A percentile compares a stretch with the other conserved stretches of the same genome.
phyloP scores from a whole-genome alignment of 2,888 invertebrate species.

The Calameuta filiformis region DNA sequence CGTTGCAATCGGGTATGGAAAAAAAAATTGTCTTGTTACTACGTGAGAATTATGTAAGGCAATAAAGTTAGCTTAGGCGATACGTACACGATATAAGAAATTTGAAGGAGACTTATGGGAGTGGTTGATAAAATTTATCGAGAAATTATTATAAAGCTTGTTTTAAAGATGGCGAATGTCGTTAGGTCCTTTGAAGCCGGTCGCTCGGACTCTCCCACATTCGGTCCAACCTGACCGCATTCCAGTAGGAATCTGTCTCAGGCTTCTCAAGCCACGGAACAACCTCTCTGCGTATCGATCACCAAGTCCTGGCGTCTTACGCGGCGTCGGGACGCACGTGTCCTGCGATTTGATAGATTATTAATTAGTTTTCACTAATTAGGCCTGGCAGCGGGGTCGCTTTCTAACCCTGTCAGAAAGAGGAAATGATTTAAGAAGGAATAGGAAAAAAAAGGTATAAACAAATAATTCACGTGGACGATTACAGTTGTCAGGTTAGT shows the following conservation, averaged over 20 bases:
- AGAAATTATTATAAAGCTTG: not conserved
- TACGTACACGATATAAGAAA: not conserved
- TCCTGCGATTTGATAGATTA: not conserved
- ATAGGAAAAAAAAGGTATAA: not conserved
- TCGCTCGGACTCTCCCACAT: constrained; percentile 40
- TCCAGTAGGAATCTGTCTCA: constrained; percentile 48
- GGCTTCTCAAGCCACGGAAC: constrained; percentile 18
- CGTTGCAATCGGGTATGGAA: not conserved
- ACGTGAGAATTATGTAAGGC: not conserved
- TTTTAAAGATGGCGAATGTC: constrained; percentile 11
- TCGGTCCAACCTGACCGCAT: constrained; percentile 53
- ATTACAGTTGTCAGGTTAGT: not conserved
- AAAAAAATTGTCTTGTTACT: not conserved
- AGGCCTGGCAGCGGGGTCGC: not conserved
- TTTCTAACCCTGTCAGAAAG: not conserved
- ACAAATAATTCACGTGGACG: not conserved
- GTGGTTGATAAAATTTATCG: not conserved
- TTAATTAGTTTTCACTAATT: not conserved
- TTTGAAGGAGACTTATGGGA: not conserved
- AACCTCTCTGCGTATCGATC: not conserved
- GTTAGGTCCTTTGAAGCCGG: constrained; percentile 8
- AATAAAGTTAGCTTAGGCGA: not conserved
- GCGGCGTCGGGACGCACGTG: not conserved
- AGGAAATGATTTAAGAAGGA: not conserved
- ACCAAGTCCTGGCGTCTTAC: not conserved